phyloP scores from a whole-genome alignment of 1,140 invertebrate species.

The Heliconius congener region DNA sequence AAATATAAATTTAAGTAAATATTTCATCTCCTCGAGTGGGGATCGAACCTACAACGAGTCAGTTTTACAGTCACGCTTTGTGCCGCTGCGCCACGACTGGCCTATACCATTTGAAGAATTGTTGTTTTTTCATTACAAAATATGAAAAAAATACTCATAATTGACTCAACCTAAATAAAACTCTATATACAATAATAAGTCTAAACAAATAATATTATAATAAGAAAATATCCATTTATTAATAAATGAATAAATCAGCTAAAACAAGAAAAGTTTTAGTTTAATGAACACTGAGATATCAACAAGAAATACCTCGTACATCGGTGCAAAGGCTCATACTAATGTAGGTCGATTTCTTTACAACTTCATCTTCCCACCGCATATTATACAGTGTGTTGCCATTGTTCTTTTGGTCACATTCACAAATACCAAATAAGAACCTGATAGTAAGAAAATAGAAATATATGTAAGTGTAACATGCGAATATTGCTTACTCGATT shows the following conservation, averaged over 20 bases:
- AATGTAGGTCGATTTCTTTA: conserved; percentile 56
- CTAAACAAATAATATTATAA: too few species aligned
- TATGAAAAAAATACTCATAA: too few species aligned
- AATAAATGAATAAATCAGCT: not conserved
- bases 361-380: conserved; percentile 47
- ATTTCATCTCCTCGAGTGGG: too few species aligned
- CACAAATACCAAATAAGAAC: conserved; percentile 9
- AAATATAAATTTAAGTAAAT: too few species aligned
- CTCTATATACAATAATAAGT: too few species aligned
- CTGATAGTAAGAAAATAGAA: not conserved
- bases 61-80: too few species aligned
- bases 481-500: not conserved
- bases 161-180: too few species aligned
- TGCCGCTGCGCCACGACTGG: too few species aligned
- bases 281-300: not conserved
- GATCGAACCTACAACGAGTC: too few species aligned
- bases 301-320: not conserved
- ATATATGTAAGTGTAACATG: not conserved
- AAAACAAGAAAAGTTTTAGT: not conserved
- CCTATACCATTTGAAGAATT: too few species aligned
- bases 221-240: too few species aligned
- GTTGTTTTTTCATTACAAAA: too few species aligned
- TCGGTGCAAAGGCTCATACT: not conserved
- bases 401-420: conserved; percentile 41
- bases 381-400: conserved; percentile 22